Evolutionary conservation across 37 sponge, comb jelly and placozoan genomes (phyloP).

Genomic region (Mnemiopsis leidyi): DNA sequence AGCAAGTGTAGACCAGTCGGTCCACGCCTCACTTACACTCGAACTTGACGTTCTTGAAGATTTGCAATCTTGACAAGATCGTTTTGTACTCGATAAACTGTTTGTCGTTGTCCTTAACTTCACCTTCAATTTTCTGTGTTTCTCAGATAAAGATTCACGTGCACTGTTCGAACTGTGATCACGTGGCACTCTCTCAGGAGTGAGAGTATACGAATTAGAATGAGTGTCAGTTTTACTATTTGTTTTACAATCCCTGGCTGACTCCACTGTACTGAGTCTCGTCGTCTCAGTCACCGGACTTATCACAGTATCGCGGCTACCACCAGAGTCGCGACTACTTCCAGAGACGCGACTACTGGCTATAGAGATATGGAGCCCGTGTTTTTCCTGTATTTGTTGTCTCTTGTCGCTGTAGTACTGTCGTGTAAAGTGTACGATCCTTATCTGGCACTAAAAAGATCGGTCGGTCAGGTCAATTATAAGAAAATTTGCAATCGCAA

Average conservation of each 20-base stretch:
- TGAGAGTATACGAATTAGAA: no score
- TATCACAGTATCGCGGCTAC: neutral
- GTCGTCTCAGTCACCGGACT: neutral
- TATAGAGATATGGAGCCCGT: neutral
- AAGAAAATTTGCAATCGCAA: neutral
- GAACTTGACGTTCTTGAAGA: neutral
- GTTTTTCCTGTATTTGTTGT: neutral
- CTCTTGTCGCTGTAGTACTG: neutral
- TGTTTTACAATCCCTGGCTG: neutral
- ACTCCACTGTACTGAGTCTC: neutral
- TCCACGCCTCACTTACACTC: neutral
- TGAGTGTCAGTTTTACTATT: no score
- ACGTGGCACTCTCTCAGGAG: neutral
- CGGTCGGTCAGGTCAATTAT: neutral
- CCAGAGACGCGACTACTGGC: no score
- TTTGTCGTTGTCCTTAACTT: neutral
- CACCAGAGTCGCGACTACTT: no score
- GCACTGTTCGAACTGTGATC: neutral
- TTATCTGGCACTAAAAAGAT: conserved; percentile 2
- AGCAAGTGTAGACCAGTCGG: neutral
- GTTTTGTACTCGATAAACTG: neutral
- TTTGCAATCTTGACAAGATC: neutral
- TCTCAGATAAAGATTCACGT: neutral
- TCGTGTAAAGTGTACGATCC: conserved; percentile 14
- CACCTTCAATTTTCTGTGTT: neutral